Percentiles rank a stretch among this genome's conserved stretches.
Conservation (phyloP, 30 jellyfish, hydroid and myxozoan genomes). For the Hydra vulgaris region DNA sequence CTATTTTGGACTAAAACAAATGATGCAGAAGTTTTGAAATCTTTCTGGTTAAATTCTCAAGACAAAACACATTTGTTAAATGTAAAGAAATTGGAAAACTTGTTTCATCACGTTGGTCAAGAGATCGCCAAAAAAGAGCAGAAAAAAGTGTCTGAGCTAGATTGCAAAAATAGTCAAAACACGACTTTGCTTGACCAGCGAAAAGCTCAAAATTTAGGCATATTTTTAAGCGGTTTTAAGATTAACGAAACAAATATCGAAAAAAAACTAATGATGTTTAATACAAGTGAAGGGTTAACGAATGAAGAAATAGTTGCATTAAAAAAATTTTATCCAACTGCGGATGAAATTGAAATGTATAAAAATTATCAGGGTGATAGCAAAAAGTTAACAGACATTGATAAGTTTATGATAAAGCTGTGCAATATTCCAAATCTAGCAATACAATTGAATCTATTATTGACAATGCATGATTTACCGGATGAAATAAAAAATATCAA, state of each 20-base stretch:
- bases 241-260: slow-evolving; percentile 55
- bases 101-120: slow-evolving; percentile 31
- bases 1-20: slow-evolving; percentile 85
- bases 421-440: slow-evolving; percentile 60
- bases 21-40: slow-evolving; percentile 37
- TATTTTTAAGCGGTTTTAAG: slow-evolving; percentile 83
- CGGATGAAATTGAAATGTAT: slow-evolving; percentile 81
- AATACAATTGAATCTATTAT: slow-evolving; percentile 49
- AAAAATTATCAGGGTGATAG: slow-evolving; percentile 45
- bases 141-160: not conserved
- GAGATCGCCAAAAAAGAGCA: slow-evolving; percentile 16
- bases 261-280: slow-evolving; percentile 32
- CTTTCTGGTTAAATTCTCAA: slow-evolving; percentile 61
- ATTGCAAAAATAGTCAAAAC: slow-evolving; percentile 8
- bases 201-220: slow-evolving; percentile 93
- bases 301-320: slow-evolving; percentile 61
- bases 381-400: slow-evolving; percentile 36
- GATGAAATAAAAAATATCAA: slow-evolving; percentile 38
- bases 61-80: slow-evolving; percentile 37
- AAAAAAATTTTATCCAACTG: slow-evolving; percentile 83
- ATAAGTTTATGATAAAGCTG: slow-evolving; percentile 56
- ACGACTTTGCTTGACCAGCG: slow-evolving; percentile 64
- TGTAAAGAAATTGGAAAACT: slow-evolving; percentile 38
- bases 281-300: slow-evolving; percentile 54
- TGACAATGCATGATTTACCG: slow-evolving; percentile 76